phyloP scores from a whole-genome alignment of 2,797 vertebrate genomes.

The Eulemur rubriventer region DNA sequence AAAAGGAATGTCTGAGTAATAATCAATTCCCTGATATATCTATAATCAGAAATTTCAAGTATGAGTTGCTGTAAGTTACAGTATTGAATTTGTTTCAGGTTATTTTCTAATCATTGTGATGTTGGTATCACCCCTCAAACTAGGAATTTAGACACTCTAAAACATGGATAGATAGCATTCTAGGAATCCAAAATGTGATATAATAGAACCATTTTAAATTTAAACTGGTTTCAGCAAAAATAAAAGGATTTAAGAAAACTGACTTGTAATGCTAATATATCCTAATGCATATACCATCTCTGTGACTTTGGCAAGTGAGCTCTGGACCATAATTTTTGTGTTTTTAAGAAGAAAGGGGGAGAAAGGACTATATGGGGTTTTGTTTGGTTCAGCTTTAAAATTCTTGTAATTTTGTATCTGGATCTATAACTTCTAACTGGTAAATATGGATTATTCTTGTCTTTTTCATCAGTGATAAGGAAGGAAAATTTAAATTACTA shows the following conservation, averaged over 20 bases:
- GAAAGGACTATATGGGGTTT: neutral
- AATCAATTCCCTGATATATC: neutral
- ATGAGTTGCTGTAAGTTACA: neutral
- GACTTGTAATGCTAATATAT: neutral
- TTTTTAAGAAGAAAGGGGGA: neutral
- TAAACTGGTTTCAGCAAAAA: constrained; percentile 34
- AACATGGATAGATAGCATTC: neutral
- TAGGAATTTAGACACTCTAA: neutral
- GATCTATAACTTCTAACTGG: neutral
- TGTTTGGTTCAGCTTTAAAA: constrained; percentile 26
- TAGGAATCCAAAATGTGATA: neutral
- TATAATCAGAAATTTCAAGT: neutral
- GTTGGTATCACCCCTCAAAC: neutral
- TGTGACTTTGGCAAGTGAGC: neutral
- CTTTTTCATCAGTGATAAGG: constrained; percentile 21
- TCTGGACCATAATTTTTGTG: neutral
- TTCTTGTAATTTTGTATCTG: neutral
- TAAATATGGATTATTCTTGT: neutral
- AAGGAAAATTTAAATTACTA: constrained; percentile 13
- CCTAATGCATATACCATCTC: neutral
- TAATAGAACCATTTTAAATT: neutral
- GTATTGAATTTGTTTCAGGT: constrained; percentile 23
- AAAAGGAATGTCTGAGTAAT: neutral
- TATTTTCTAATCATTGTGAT: constrained; percentile 13
- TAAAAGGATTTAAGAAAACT: neutral